Evolutionary conservation across 1,140 invertebrate genomes (phyloP), one percentile per base, ranked within the genome.

Genomic region (Lordiphosa mommai): DNA sequence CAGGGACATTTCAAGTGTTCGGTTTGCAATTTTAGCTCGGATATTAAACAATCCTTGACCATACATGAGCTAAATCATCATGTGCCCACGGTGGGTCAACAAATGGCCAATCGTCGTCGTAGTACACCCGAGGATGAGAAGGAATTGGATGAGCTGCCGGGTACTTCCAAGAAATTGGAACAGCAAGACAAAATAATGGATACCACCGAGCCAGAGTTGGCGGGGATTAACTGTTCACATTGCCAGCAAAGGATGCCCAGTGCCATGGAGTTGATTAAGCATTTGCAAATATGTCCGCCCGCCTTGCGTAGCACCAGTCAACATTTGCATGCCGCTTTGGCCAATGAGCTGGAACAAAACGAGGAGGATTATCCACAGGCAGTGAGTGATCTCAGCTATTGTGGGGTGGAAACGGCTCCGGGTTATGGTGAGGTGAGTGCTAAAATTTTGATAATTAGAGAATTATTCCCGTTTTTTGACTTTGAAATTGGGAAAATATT

Each of bases 11-110:
- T 94, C 89, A 93, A 93, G 68, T 98, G 97, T 89, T 91, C 92
- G 12, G 92, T 94, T 43, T 98, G 97, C 88, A 96, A 95, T 88
- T 98, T 97, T 88, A 95, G 96, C 3, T 95, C 96, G 4, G 95
- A 97, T 72, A 97, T 96, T 68, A 96, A 97, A 82, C 96, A 97
- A 86, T 96, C 95, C 82, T 90, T 98, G 43, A 97, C 96, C 1
- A 94, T 97, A 27, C 96, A 98, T 88, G 94, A 97, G 76, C 94
- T 95, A 87, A 95, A 96, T 90, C 94, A 96, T 87, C 94, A 96
- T 89, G 91, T 96, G 71, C 93, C 94, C 73, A 92, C 93, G 58
- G 93, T 94, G 58, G 93, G 93, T 27, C 79, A 10, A 6, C 63
- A 57, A 29, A 33, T 44, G 30, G 13, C 33, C 5, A 23, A 36